Conservation (phyloP, 2,113 vertebrate genomes). For the Charina bottae region DNA sequence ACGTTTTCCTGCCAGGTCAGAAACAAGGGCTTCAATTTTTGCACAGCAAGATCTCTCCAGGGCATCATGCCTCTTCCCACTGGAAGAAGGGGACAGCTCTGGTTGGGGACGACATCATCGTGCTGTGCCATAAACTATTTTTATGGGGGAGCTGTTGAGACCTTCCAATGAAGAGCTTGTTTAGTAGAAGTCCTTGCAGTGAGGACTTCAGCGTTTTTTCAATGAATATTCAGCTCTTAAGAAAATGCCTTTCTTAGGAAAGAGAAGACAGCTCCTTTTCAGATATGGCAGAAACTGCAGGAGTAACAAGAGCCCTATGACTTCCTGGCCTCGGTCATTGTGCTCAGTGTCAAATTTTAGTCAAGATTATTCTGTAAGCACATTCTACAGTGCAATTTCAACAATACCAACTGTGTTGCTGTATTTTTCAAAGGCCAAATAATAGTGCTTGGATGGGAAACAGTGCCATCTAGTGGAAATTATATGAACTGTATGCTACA, state of each 20-base stretch:
- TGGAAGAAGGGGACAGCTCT: neutral
- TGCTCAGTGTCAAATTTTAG: neutral
- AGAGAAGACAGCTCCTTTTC: neutral
- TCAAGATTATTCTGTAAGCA: neutral
- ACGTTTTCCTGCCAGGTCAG: neutral
- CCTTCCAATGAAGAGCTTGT: neutral
- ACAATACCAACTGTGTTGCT: neutral
- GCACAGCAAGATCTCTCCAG: neutral
- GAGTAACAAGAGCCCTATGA: neutral
- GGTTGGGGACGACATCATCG: neutral
- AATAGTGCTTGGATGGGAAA: neutral
- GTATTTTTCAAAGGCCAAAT: neutral
- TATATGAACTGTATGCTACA: neutral
- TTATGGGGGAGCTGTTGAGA: neutral
- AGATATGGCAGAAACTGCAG: neutral
- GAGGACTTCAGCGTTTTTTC: neutral
- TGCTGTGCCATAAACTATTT: neutral
- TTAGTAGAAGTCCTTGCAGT: neutral
- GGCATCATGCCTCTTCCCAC: neutral
- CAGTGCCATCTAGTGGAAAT: neutral
- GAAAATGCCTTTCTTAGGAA: too few relatives aligned
- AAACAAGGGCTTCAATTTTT: neutral
- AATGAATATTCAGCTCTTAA: neutral
- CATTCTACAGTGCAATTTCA: neutral
- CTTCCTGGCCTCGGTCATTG: too few relatives aligned